phyloP scores from a whole-genome alignment of 2,113 vertebrate genomes.

The Corydoras sp. region DNA sequence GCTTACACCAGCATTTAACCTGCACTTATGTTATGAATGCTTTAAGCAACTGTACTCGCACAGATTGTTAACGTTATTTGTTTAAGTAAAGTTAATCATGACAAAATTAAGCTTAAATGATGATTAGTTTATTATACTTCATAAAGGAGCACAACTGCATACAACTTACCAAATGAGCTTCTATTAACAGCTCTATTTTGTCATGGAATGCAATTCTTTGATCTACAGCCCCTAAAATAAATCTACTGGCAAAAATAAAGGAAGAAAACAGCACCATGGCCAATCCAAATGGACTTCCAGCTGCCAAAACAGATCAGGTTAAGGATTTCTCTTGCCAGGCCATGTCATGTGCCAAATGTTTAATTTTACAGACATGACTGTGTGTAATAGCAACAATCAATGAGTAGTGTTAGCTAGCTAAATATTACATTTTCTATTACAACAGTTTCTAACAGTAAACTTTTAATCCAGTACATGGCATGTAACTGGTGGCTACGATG shows the following conservation, averaged over 20 bases:
- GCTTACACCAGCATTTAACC: too few species aligned
- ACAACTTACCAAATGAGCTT: constrained; percentile 28
- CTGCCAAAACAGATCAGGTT: constrained; percentile 44
- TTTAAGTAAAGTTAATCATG: too few species aligned
- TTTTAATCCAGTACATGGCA: too few species aligned
- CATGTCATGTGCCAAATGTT: constrained; percentile 31
- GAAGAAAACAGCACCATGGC: constrained; percentile 48
- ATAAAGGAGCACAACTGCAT: constrained; percentile 11
- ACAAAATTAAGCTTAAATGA: too few species aligned
- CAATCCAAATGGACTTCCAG: constrained; percentile 50
- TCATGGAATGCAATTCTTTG: constrained; percentile 43
- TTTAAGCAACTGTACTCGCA: too few species aligned
- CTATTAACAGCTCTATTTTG: constrained; percentile 47
- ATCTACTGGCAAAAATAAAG: constrained; percentile 41
- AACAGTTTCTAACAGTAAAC: too few species aligned
- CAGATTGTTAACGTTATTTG: too few species aligned
- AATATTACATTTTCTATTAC: background rate
- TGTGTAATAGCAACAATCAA: constrained; percentile 23
- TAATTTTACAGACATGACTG: constrained; percentile 33
- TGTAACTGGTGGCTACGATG: too few species aligned
- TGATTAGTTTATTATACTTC: too few species aligned
- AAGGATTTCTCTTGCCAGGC: constrained; percentile 26
- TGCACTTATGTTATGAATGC: too few species aligned
- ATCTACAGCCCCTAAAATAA: constrained; percentile 48
- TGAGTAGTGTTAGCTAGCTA: constrained; percentile 3